Conservation (phyloP, 2,888 invertebrate genomes). For the Drosophila multiciliata region DNA sequence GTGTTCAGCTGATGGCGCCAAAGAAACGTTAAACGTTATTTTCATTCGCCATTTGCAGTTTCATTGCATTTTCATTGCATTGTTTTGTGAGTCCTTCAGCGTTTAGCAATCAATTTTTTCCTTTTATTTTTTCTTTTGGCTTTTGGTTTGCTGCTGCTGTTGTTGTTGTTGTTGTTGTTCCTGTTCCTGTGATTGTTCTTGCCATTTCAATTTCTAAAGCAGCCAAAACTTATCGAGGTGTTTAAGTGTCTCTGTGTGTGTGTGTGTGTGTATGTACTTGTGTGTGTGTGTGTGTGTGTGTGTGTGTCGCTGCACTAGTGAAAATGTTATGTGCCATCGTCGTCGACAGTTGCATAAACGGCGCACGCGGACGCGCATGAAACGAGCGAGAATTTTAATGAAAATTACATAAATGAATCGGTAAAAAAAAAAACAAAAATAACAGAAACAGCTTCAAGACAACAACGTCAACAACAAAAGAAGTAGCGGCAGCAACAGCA, state of each 20-base stretch:
- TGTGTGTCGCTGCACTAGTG: conserved; percentile 60
- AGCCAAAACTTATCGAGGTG: conserved; percentile 52
- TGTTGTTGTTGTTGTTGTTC: conserved; percentile 3
- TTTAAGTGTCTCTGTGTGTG: conserved; percentile 27
- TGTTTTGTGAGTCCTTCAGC: conserved; percentile 64
- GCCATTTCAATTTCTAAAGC: conserved; percentile 62
- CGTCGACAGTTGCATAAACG: conserved; percentile 74
- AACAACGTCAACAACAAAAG: conserved; percentile 24
- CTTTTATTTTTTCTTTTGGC: conserved; percentile 19
- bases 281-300: conserved; percentile 39
- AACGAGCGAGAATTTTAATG: conserved; percentile 56
- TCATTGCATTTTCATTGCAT: conserved; percentile 72
- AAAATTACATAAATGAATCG: conserved; percentile 61
- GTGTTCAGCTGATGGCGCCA: conserved; percentile 58
- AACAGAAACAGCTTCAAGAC: conserved; percentile 13
- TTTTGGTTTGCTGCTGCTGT: conserved; percentile 14
- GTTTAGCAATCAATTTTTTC: conserved; percentile 63
- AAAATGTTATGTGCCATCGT: conserved; percentile 67
- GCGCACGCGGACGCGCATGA: conserved; percentile 72
- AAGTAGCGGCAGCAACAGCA: conserved; percentile 15
- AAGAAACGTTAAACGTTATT: conserved; percentile 75
- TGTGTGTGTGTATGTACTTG: background rate
- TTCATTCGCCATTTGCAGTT: conserved; percentile 65
- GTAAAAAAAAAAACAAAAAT: conserved; percentile 26
- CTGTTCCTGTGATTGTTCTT: conserved; percentile 31